Evolutionary conservation across 2,797 vertebrate genomes (phyloP).

Genomic region (Tangara arthus): DNA sequence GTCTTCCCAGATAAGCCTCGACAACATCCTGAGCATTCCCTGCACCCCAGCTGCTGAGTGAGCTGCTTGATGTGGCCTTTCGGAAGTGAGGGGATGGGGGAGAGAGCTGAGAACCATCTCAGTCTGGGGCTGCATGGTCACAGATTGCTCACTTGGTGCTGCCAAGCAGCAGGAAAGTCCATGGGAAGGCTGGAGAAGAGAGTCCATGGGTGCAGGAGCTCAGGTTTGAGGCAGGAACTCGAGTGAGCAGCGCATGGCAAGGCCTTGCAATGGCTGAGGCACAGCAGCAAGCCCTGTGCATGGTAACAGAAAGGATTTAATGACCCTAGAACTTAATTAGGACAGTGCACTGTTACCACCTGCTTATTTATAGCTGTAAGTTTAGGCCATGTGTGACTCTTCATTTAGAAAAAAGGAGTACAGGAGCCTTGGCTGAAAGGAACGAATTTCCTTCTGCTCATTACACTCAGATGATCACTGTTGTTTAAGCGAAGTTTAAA

Average conservation of each 20-base stretch:
- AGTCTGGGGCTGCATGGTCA: neutral
- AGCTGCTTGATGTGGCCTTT: neutral
- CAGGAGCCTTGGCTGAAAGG: neutral
- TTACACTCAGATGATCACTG: neutral
- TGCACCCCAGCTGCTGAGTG: neutral
- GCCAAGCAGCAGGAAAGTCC: neutral
- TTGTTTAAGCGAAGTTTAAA: neutral
- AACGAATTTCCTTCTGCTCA: neutral
- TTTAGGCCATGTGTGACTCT: neutral
- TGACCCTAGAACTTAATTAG: neutral
- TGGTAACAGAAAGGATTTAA: neutral
- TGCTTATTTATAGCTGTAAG: neutral
- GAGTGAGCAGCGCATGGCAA: rapidly evolving
- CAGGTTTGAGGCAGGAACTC: neutral
- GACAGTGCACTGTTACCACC: neutral
- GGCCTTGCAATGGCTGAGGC: rapidly evolving
- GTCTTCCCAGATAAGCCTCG: neutral
- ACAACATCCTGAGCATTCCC: neutral
- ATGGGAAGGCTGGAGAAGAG: neutral
- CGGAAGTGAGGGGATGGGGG: rapidly evolving
- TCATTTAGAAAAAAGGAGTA: neutral
- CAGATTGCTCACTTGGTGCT: neutral
- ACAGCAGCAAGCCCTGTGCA: neutral
- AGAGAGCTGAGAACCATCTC: neutral
- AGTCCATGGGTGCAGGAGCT: neutral